A percentile compares a stretch with the other conserved stretches of the same genome.
phyloP scores from a whole-genome alignment of 2,888 invertebrate genomes.

The Pyrrhopygopsis socrates region DNA sequence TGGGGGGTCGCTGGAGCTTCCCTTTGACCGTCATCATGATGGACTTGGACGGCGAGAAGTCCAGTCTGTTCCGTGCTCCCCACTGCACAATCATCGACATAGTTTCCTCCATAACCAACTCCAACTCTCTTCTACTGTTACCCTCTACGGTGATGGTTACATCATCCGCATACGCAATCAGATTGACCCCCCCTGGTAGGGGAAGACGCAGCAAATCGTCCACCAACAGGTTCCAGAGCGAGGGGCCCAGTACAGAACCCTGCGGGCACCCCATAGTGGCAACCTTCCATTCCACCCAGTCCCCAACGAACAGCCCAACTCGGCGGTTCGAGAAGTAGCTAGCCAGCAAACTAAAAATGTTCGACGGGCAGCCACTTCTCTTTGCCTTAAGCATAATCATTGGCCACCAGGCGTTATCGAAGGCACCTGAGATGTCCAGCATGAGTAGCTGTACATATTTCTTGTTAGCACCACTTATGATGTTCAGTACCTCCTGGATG shows the following conservation, averaged over 20 bases:
- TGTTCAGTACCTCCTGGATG: neutral
- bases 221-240: slow-evolving; percentile 43
- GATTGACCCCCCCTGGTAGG: neutral
- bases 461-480: neutral
- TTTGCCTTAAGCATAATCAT: slow-evolving; percentile 75
- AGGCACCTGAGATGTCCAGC: slow-evolving; percentile 87
- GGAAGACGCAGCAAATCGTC: slow-evolving; percentile 39
- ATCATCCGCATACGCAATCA: slow-evolving; percentile 24
- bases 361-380: slow-evolving; percentile 37
- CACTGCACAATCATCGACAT: neutral
- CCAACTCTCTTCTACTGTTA: no score
- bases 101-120: no score
- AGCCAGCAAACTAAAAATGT: slow-evolving; percentile 82
- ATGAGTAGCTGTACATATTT: slow-evolving; percentile 79
- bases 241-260: slow-evolving; percentile 50
- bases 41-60: slow-evolving; percentile 78
- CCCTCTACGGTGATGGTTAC: neutral
- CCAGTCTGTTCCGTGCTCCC: slow-evolving; percentile 54
- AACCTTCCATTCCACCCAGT: slow-evolving; percentile 37
- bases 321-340: slow-evolving; percentile 77
- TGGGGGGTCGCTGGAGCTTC: slow-evolving; percentile 32
- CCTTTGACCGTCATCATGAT: slow-evolving; percentile 67
- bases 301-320: slow-evolving; percentile 32
- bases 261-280: slow-evolving; percentile 70
- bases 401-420: slow-evolving; percentile 85